phyloP scores from a whole-genome alignment of 2,113 vertebrate genomes.

The Pitta sordida region DNA sequence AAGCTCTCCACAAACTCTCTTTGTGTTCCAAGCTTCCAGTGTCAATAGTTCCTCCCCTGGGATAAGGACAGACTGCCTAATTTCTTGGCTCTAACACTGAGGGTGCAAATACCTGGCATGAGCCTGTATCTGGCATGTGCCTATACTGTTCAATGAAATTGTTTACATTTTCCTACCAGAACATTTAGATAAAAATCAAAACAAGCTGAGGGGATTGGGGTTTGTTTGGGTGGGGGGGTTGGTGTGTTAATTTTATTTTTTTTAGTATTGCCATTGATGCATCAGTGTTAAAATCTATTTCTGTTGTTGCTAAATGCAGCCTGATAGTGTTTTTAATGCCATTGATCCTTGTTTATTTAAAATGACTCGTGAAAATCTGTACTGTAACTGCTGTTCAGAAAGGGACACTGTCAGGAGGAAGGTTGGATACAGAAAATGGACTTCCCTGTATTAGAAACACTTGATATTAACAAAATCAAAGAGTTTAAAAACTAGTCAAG shows the following conservation, averaged over 20 bases:
- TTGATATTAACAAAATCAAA: constrained; percentile 22
- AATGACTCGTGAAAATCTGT: constrained; percentile 54
- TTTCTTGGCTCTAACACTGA: not conserved
- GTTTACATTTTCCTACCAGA: constrained; percentile 62
- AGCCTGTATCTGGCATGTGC: constrained; percentile 25
- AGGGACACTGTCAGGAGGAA: constrained; percentile 57
- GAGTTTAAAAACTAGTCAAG: not conserved
- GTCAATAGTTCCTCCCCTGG: not conserved
- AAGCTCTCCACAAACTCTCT: not conserved
- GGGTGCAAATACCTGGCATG: not conserved
- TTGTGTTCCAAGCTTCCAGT: not conserved
- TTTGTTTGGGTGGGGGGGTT: not conserved
- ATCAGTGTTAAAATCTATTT: constrained; percentile 45
- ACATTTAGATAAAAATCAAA: constrained; percentile 51
- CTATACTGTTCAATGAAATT: constrained; percentile 28
- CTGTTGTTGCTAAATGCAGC: constrained; percentile 23
- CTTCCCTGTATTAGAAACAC: not conserved
- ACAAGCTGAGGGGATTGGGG: constrained; percentile 11
- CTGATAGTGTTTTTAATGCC: constrained; percentile 48
- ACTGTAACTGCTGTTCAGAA: constrained; percentile 40
- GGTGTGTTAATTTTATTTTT: not conserved
- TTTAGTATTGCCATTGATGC: constrained; percentile 34
- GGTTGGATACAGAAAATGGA: not conserved
- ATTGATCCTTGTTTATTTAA: constrained; percentile 54
- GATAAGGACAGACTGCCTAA: not conserved